These are phyloP conservation scores for Caenorhabditis sp. DNA, from an alignment of 2,888 invertebrate species.

Conservation along the genomic window DNA sequence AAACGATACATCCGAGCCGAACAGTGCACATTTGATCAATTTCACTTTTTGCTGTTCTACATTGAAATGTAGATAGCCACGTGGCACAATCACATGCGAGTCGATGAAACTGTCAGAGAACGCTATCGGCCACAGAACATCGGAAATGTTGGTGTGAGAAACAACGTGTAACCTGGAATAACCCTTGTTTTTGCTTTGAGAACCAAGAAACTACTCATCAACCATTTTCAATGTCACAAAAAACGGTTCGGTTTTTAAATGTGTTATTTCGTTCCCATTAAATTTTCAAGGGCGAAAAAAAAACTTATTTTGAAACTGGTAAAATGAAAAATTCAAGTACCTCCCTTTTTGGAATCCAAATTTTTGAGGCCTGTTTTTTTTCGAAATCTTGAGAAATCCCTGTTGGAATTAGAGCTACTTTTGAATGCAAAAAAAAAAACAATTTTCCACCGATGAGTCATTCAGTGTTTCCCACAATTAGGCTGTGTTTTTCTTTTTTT, in stretches of 20 bases:
- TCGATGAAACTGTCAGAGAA: constrained; percentile 48
- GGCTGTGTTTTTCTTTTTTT: too few relatives aligned
- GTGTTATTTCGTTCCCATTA: background rate
- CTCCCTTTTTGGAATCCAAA: too few relatives aligned
- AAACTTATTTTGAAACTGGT: background rate
- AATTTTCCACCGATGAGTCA: too few relatives aligned
- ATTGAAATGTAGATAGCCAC: constrained; percentile 43
- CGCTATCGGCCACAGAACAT: constrained; percentile 54
- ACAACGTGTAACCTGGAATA: constrained; percentile 36
- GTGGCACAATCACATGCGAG: constrained; percentile 43
- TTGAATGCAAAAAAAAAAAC: too few relatives aligned
- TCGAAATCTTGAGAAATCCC: too few relatives aligned
- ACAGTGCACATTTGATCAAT: constrained; percentile 36
- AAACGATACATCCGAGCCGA: constrained; percentile 25
- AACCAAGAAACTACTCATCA: background rate
- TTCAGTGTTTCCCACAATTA: too few relatives aligned
- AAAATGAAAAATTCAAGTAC: too few relatives aligned
- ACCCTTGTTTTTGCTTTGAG: background rate
- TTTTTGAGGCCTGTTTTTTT: too few relatives aligned
- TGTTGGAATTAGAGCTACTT: too few relatives aligned
- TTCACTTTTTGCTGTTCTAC: constrained; percentile 43
- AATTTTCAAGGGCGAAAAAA: background rate
- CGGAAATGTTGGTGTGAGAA: constrained; percentile 47
- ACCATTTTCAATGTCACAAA: background rate
- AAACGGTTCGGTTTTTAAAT: background rate